Conservation (phyloP, 1,140 invertebrate species). For the Sycobia sp. region DNA sequence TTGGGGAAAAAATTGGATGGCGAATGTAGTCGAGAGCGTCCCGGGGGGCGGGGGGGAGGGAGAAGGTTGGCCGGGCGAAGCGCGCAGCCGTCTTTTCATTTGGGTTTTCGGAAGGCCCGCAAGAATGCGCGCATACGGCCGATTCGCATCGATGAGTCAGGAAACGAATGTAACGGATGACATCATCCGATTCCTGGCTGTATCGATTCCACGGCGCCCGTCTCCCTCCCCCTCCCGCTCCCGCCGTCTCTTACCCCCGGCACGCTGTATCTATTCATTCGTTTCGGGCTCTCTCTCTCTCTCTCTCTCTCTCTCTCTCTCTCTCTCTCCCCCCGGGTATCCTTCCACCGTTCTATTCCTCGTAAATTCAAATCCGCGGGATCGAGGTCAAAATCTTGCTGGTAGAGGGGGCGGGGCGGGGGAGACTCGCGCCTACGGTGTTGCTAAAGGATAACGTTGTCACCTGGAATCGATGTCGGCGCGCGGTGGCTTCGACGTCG, state of each 20-base stretch:
- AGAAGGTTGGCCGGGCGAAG: neutral
- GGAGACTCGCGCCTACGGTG: no score
- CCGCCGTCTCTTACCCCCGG: neutral
- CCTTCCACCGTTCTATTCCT: no score
- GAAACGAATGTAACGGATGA: slow-evolving; percentile 33
- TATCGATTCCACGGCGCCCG: slow-evolving; percentile 11
- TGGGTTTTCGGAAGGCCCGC: no score
- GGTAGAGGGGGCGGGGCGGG: no score
- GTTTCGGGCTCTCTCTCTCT: no score
- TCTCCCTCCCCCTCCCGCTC: neutral
- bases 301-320: neutral
- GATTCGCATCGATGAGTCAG: slow-evolving; percentile 31
- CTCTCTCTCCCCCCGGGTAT: no score
- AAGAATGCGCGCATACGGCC: slow-evolving; percentile 1
- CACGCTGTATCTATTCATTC: neutral
- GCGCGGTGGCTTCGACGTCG: neutral
- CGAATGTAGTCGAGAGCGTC: slow-evolving; percentile 5
- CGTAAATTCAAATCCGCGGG: neutral
- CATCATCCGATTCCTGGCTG: slow-evolving; percentile 28
- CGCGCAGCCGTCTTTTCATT: slow-evolving; percentile 10
- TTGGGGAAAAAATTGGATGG: slow-evolving; percentile 22
- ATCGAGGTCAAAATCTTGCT: slow-evolving; percentile 3
- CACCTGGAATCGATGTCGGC: neutral
- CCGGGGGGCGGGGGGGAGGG: neutral
- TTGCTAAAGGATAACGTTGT: no score